These are phyloP conservation scores for Callosobruchus maculatus DNA, from an alignment of 2,888 invertebrate species.

Conservation along the genomic window DNA sequence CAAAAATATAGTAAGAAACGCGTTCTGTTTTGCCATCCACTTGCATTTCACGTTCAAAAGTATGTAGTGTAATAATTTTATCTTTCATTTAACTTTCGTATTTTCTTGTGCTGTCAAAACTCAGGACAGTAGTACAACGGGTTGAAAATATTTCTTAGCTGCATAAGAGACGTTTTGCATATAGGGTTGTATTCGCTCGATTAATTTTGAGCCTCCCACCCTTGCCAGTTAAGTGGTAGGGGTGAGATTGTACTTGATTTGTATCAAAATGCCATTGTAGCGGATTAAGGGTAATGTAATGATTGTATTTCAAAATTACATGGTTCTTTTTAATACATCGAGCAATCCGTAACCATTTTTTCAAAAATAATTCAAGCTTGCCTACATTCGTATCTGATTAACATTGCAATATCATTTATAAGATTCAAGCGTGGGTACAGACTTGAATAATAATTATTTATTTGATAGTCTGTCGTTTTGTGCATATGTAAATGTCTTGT, in stretches of 20 bases:
- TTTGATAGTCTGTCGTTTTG: too few species aligned
- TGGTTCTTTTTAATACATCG: background rate
- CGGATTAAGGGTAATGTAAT: background rate
- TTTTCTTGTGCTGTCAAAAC: background rate
- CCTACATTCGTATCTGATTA: too few species aligned
- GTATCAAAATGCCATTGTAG: background rate
- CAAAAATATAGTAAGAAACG: too few species aligned
- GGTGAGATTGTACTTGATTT: background rate
- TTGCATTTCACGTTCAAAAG: background rate
- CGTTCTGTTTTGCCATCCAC: background rate
- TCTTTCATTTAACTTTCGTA: background rate
- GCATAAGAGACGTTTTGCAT: background rate
- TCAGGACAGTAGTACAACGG: constrained; percentile 1
- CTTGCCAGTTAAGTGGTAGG: background rate
- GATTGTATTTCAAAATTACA: background rate
- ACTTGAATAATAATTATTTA: too few species aligned
- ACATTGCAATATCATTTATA: too few species aligned
- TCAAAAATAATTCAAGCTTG: too few species aligned
- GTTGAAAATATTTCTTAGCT: background rate
- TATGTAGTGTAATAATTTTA: constrained; percentile 1
- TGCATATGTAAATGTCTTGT: too few species aligned
- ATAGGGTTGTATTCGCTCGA: background rate
- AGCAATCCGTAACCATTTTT: background rate
- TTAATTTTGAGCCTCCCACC: background rate
- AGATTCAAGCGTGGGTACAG: too few species aligned